Evolutionary conservation across 1,140 invertebrate species (phyloP).

Genomic region (Thalassaphorura encarpata): DNA sequence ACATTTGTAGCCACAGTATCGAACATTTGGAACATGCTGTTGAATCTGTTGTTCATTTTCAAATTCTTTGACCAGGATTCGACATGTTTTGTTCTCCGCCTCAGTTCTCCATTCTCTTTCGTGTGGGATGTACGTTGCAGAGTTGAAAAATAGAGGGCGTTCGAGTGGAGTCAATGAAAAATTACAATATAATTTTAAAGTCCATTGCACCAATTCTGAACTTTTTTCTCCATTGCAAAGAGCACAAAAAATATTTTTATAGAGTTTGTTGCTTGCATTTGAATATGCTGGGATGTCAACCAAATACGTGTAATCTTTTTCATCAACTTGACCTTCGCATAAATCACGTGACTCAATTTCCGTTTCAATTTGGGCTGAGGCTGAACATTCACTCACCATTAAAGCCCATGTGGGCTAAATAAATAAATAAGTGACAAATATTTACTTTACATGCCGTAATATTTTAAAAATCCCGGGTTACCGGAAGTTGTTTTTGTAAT

Average conservation of each 20-base stretch:
- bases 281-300: conserved; percentile 24
- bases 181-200: conserved; percentile 13
- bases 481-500: conserved; percentile 10
- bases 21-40: conserved; percentile 8
- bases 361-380: neutral
- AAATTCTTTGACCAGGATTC: neutral
- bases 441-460: neutral
- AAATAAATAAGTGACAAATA: conserved; percentile 1
- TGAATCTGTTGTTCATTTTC: neutral
- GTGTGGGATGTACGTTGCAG: conserved; percentile 4
- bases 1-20: conserved; percentile 13
- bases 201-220: neutral
- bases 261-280: conserved; percentile 18
- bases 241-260: conserved; percentile 36
- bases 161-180: neutral
- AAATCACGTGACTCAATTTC: too few relatives aligned
- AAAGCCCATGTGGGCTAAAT: neutral
- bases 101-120: conserved; percentile 4
- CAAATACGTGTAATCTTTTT: conserved; percentile 1
- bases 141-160: conserved; percentile 2
- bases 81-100: neutral
- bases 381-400: conserved; percentile 25
- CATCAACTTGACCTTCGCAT: conserved; percentile 2
- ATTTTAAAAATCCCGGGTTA: neutral
- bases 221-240: conserved; percentile 31